These are phyloP conservation scores for Drosophila jambulina DNA, from an alignment of 1,140 invertebrate species.

Conservation along the genomic window DNA sequence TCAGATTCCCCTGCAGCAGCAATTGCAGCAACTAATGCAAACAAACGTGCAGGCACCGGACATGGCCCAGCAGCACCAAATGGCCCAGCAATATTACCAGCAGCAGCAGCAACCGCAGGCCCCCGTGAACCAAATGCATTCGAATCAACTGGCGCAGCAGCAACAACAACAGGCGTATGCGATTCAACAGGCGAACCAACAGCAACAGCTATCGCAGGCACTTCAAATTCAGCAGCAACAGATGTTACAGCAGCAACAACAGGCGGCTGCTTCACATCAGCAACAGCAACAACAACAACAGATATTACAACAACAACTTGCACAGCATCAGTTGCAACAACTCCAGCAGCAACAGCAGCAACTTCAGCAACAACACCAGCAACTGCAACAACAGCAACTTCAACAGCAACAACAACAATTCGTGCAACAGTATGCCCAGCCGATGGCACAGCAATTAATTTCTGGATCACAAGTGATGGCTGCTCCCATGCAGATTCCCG, in stretches of 20 bases:
- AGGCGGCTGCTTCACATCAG: conserved; percentile 49
- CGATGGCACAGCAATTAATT: conserved; percentile 69
- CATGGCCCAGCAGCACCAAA: conserved; percentile 65
- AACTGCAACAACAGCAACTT: conserved; percentile 30
- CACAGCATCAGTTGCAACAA: conserved; percentile 57
- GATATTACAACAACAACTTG: conserved; percentile 53
- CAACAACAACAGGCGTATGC: conserved; percentile 38
- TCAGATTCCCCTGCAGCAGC: conserved; percentile 81
- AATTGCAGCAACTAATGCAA: conserved; percentile 73
- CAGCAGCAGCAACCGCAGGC: conserved; percentile 35
- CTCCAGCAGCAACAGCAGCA: conserved; percentile 41
- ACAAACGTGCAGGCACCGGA: conserved; percentile 58
- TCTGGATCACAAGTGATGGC: conserved; percentile 86
- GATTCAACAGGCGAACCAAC: conserved; percentile 48
- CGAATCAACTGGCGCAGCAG: conserved; percentile 39
- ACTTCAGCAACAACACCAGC: conserved; percentile 45
- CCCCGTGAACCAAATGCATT: conserved; percentile 40
- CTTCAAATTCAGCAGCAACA: conserved; percentile 53
- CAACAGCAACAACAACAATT: conserved; percentile 72
- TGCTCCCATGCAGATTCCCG: conserved; percentile 63
- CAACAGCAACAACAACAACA: conserved; percentile 48
- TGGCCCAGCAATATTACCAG: conserved; percentile 48
- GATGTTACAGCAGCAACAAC: conserved; percentile 48
- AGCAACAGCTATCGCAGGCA: conserved; percentile 41
- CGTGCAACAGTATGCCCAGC: conserved; percentile 68